These are phyloP conservation scores for Cataglyphis livida DNA, from an alignment of 2,888 invertebrate species.

Conservation along the genomic window DNA sequence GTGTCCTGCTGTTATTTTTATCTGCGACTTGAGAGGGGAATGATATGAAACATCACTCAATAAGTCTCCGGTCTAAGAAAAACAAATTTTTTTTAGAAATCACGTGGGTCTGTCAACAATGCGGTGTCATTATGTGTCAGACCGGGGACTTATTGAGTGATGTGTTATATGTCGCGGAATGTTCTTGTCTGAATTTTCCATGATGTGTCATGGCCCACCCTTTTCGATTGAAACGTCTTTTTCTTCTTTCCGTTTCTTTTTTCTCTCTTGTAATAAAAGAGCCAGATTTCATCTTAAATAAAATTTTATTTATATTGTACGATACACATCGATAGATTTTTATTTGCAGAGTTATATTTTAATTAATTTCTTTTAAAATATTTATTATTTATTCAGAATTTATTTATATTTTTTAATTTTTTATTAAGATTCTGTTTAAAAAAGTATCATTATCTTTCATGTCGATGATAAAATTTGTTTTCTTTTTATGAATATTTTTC, in stretches of 20 bases:
- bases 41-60: conserved; percentile 46
- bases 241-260: neutral
- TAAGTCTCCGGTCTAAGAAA: too few species aligned
- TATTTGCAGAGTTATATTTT: neutral
- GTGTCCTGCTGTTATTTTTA: conserved; percentile 54
- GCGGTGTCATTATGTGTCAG: too few species aligned
- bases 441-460: neutral
- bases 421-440: neutral
- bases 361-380: neutral
- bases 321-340: neutral
- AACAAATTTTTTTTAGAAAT: too few species aligned
- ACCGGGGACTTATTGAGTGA: too few species aligned
- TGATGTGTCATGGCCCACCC: neutral
- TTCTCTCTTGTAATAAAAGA: neutral
- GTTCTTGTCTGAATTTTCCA: conserved; percentile 37
- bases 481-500: neutral
- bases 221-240: neutral
- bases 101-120: too few species aligned
- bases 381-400: neutral
- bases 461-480: neutral
- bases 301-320: neutral
- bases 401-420: neutral
- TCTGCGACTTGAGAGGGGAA: conserved; percentile 60
- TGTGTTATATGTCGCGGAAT: conserved; percentile 20
- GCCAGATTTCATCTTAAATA: neutral